Base-by-base conservation (phyloP, 1,140 invertebrate species). In the Colletes gigas region DNA sequence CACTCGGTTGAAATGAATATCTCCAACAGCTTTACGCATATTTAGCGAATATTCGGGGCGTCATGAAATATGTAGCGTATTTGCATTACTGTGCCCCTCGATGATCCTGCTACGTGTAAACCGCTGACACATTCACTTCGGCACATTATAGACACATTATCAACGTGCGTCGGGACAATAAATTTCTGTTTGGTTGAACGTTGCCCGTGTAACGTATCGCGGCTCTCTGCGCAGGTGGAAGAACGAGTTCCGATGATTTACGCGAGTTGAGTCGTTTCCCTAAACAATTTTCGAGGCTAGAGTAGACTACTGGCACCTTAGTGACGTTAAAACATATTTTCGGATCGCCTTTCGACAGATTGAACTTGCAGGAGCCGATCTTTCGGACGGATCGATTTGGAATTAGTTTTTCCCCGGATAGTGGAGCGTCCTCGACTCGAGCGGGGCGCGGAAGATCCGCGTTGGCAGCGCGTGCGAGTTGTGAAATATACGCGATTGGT, bases 61-160 rank as follows among this genome's bases (percentile, higher is more conserved):
- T 75, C 63, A 60, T 74, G 78, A 80, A 80, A 80, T 80, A 80
- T 75, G 71, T 75, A 75, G 44, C n/a, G 44, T 67, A 67, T 75
- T 74, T 80, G 52, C 78, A 80, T 74, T 62, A n/a, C 41, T 52
- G 41, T 75, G 9, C 41, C 12, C 15, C 21, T 63, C 70, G 77
- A 78, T 72, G 39, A 63, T 71, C 76, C 68, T 54, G 41, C 77
- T 50, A 21, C 69, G 78, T 19, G 63, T 47, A 80, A 74, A 80
- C 63, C 78, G 62, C 71, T 74, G 78, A 74, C 78, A 74, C 57
- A 65, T 74, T 80, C 70, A 30, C 52, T n/a, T 47, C 19, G 17
- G 17, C 1, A 39, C 52, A 50, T 55, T 65, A 65, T 30, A 55
- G 68, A 63, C 57, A 47, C 52, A 71, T 74, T 50, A 50, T 67